Evolutionary conservation across 2,888 invertebrate genomes (phyloP).

Genomic region (Autographa gamma): DNA sequence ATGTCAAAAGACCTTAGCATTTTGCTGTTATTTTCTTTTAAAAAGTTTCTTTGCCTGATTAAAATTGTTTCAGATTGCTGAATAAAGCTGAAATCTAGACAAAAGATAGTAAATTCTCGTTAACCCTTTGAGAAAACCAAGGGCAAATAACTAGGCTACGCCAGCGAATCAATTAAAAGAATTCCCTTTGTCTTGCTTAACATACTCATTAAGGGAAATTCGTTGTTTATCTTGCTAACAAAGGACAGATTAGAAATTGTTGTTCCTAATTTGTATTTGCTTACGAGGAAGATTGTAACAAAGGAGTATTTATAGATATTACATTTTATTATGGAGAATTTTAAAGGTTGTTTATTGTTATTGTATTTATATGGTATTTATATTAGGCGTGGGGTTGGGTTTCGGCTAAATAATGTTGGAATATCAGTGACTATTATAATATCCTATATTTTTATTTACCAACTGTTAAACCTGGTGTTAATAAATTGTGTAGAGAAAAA

Average conservation of each 20-base stretch:
- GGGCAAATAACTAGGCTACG: background rate
- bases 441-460: no score
- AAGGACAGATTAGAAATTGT: conserved; percentile 32
- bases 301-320: conserved; percentile 27
- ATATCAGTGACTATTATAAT: no score
- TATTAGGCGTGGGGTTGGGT: background rate
- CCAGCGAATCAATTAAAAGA: conserved; percentile 17
- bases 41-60: background rate
- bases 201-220: conserved; percentile 21
- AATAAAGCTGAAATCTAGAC: background rate
- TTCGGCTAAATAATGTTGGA: background rate
- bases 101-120: background rate
- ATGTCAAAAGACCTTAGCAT: background rate
- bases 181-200: conserved; percentile 30
- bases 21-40: no score
- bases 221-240: conserved; percentile 32
- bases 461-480: no score
- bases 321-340: conserved; percentile 16
- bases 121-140: background rate
- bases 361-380: background rate
- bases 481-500: no score
- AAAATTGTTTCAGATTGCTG: background rate
- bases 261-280: conserved; percentile 36
- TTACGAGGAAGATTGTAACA: conserved; percentile 20
- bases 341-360: conserved; percentile 17